Evolutionary conservation across 2,113 vertebrate genomes (phyloP).

Genomic region (Alces alces): DNA sequence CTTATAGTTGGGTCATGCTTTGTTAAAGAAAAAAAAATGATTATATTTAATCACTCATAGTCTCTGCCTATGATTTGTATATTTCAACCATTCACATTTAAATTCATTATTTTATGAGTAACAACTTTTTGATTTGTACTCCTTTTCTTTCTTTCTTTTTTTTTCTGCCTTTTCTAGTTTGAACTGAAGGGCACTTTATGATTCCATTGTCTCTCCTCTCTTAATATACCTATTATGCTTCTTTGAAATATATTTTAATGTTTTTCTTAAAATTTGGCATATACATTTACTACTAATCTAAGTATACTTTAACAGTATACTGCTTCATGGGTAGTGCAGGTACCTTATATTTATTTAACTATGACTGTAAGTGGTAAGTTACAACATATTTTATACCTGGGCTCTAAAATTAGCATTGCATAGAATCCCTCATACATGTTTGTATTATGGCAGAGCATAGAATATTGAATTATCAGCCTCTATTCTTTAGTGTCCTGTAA

Average conservation of each 20-base stretch:
- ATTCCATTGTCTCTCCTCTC: not conserved
- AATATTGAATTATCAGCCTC: not conserved
- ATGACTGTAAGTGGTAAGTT: not conserved
- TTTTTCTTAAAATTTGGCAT: not conserved
- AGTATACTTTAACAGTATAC: not conserved
- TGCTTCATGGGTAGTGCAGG: not conserved
- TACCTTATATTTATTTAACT: not conserved
- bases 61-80: not conserved
- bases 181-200: not conserved
- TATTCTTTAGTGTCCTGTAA: not conserved
- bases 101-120: not conserved
- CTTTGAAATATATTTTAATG: not conserved
- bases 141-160: not conserved
- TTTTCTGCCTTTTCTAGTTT: not conserved
- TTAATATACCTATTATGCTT: not conserved
- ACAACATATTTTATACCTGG: not conserved
- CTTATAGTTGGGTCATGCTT: not conserved
- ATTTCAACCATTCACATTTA: not conserved
- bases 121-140: not conserved
- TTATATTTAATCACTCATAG: not conserved
- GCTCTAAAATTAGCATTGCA: not conserved
- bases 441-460: not conserved
- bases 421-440: not conserved
- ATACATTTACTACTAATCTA: not conserved
- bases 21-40: not conserved